Base-by-base conservation (phyloP, 2,888 invertebrate genomes). In the Andrena chrysosceles region DNA sequence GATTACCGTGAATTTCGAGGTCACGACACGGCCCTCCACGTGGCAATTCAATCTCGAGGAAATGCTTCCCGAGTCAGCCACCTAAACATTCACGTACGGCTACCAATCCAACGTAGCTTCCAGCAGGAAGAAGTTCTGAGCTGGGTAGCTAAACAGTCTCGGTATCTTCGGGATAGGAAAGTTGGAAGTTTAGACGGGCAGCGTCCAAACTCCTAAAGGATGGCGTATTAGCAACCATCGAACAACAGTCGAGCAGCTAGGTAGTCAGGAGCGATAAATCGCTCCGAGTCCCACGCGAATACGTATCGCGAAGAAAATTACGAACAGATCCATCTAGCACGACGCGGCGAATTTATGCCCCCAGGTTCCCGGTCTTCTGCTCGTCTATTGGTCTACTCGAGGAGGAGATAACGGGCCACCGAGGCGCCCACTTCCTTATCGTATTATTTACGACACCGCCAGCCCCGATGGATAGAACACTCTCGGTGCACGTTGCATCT, bases 371-470 rank as follows among this genome's bases (percentile, higher is more conserved):
- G 48, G 62, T 60, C 35, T 49, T 13, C 35, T 0, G 16, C 54
- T 29, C 60, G 48, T 56, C 56, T 56, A 26, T 56, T 49, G 5
- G 35, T 62, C 71, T 52, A 26, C 1, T 13, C 42, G 6, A 20
- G 16, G 31, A 31, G 48, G 35, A 77, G 83, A 84, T 84, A 84
- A 83, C 76, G 29, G 79, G 56, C 66, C 72, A 72, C 48, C 73
- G 48, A 74, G 82, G 78, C 86, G 86, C 84, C 86, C 85, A 85
- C 87, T 87, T 85, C 85, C 90, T 90, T 90, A 90, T 90, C 90
- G 86, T 78, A 76, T 88, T 87, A 90, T 90, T 90, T 90, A 90
- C 89, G 90, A 89, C 86, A 77, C 77, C 79, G 68, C 56, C 69
- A 73, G 72, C 54, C 62, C 16, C 59, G 67, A 20, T 68, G 71